Evolutionary conservation across 2,113 vertebrate species (phyloP), one percentile per base, ranked within the genome.

Genomic region (Elaphurus davidianus): DNA sequence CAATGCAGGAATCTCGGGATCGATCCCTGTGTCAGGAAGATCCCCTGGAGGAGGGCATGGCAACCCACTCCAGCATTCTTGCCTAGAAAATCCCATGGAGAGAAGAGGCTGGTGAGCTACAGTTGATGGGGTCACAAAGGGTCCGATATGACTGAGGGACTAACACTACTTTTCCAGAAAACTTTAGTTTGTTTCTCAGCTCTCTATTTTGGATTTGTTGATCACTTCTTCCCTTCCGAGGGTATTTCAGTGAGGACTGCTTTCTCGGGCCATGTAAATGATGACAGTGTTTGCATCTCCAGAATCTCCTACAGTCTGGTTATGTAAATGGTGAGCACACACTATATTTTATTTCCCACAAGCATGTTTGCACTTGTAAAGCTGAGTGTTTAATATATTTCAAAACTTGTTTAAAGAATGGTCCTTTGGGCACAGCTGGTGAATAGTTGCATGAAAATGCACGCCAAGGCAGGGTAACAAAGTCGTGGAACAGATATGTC

Each of bases 241-340:
- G 23, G 45, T 67, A 52, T 95, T 90, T 94, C 57, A 43, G 27
- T 45, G 36, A 93, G 79, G 57, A 87, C 15, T 67, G 45, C 67
- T 76, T 97, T 71, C 36, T 64, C 40, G 25, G 14, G 27, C 8
- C 59, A 33, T 36, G 81, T 82, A 67, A 84, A 59, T 59, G 60
- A 54, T 43, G 90, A 54, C 74, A 81, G 3, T 78, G 98, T 97
- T 97, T 97, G 87, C 94, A 94, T 94, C 96, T 98, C 94, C 81
- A 67, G 96, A 71, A 94, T 94, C 81, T 91, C 94, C 94, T 94
- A 90, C 92, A 95, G 43, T 96, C 96, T 92, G 43, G 36, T 82
- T 97, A 90, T 88, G 81, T 84, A 97, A 98, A 94, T 97, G 90
- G 90, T 78, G 43, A 87, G 54, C 81, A 90, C 59, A 62, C 17